These are phyloP conservation scores for Atherix ibis DNA, from an alignment of 2,888 invertebrate genomes.

Conservation along the genomic window DNA sequence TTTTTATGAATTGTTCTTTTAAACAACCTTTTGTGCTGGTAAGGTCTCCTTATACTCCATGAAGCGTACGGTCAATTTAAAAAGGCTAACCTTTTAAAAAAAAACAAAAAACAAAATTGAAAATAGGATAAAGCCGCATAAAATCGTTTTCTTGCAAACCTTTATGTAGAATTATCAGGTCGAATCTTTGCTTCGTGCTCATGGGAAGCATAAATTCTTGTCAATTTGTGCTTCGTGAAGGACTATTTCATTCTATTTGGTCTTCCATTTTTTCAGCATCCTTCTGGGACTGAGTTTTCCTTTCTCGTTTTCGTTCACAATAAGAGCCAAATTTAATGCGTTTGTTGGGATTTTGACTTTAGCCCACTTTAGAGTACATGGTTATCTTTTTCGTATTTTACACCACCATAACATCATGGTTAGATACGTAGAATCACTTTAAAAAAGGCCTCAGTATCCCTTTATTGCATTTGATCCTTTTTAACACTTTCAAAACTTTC, in stretches of 20 bases:
- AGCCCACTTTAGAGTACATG: constrained; percentile 8
- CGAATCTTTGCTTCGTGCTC: constrained; percentile 3
- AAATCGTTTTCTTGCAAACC: not conserved
- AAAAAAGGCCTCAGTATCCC: too few species aligned
- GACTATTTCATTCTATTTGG: constrained; percentile 12
- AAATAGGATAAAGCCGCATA: too few species aligned
- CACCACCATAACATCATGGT: too few species aligned
- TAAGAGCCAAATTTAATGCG: constrained; percentile 10
- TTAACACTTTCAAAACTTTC: too few species aligned
- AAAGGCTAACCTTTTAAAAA: too few species aligned
- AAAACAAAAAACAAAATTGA: too few species aligned
- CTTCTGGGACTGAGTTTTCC: not conserved
- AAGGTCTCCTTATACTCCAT: too few species aligned
- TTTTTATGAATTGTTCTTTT: too few species aligned
- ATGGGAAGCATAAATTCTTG: constrained; percentile 11
- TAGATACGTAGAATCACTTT: too few species aligned
- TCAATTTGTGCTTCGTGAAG: constrained; percentile 11
- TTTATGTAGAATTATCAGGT: not conserved
- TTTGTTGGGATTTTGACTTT: constrained; percentile 8
- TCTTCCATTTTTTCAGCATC: constrained; percentile 9
- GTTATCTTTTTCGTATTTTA: constrained; percentile 6
- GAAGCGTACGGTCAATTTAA: too few species aligned
- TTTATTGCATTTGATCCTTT: too few species aligned
- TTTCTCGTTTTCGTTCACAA: constrained; percentile 6
- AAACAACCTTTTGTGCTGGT: too few species aligned